Percentiles rank a stretch among this genome's conserved stretches.
Conservation (phyloP, 2,888 invertebrate species). For the Pandemis cinnamomeana region DNA sequence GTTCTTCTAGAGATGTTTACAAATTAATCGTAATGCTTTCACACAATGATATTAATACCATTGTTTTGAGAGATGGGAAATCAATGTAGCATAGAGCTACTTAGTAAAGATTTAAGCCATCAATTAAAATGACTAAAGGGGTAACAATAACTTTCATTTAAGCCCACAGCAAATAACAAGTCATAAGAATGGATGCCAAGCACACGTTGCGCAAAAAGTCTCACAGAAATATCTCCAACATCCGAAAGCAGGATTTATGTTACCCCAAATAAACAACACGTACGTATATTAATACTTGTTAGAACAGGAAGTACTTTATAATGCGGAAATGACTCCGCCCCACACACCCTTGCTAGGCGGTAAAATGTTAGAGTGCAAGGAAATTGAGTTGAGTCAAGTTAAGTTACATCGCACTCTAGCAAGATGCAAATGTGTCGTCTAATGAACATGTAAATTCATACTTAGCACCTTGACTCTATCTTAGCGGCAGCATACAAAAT, state of each 20-base stretch:
- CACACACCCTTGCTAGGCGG: conserved; percentile 46
- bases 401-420: conserved; percentile 48
- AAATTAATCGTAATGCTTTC: too few relatives aligned
- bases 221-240: not conserved
- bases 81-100: too few relatives aligned
- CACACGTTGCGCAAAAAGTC: not conserved
- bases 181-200: not conserved
- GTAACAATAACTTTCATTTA: not conserved
- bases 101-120: too few relatives aligned
- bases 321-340: conserved; percentile 62
- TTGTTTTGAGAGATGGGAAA: not conserved
- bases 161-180: not conserved
- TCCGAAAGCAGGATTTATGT: not conserved
- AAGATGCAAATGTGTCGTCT: conserved; percentile 50
- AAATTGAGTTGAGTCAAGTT: conserved; percentile 65
- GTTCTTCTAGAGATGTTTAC: too few relatives aligned
- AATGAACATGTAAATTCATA: conserved; percentile 55
- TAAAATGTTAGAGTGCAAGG: conserved; percentile 64
- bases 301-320: conserved; percentile 53
- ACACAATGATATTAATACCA: not conserved
- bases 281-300: conserved; percentile 25
- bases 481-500: conserved; percentile 22
- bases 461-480: conserved; percentile 43
- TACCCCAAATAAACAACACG: conserved; percentile 23
- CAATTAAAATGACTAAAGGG: not conserved